Evolutionary conservation across 2,888 invertebrate species (phyloP).

Genomic region (Ormyrus pomaceus): DNA sequence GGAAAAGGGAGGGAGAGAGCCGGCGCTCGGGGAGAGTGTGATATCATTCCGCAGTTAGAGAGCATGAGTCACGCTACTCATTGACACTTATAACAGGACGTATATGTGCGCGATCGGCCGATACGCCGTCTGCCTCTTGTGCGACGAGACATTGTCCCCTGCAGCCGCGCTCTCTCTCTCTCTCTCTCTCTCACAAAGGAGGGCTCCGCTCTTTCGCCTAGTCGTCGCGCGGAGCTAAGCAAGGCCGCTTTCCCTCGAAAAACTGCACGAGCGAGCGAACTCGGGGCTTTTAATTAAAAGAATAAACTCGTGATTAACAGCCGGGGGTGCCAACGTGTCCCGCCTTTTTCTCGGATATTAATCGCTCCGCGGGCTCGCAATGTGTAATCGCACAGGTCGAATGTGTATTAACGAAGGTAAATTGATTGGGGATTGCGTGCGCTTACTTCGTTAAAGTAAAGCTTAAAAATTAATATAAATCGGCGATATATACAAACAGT

Average conservation of each 20-base stretch:
- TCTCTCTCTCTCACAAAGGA: conserved; percentile 42
- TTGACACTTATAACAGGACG: conserved; percentile 51
- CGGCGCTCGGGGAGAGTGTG: conserved; percentile 19
- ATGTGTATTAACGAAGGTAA: no score
- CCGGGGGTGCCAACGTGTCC: no score
- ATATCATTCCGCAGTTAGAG: conserved; percentile 52
- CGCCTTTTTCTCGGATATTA: no score
- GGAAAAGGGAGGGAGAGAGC: conserved; percentile 12
- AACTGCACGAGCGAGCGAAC: not conserved
- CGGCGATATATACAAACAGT: not conserved
- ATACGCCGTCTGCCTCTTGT: conserved; percentile 44
- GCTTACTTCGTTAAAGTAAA: no score
- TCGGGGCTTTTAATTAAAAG: not conserved
- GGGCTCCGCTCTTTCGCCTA: conserved; percentile 44
- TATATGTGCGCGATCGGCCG: conserved; percentile 28
- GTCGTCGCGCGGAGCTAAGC: conserved; percentile 23
- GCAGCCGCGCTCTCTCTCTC: conserved; percentile 29
- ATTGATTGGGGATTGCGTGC: no score
- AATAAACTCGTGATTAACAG: not conserved
- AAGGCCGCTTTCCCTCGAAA: conserved; percentile 2
- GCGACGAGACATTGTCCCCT: conserved; percentile 45
- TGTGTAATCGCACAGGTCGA: no score
- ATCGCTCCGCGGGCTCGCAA: no score
- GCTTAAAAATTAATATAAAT: not conserved
- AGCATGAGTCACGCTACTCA: conserved; percentile 55